phyloP scores from a whole-genome alignment of 2,888 invertebrate genomes.

The Pinctada fucata region DNA sequence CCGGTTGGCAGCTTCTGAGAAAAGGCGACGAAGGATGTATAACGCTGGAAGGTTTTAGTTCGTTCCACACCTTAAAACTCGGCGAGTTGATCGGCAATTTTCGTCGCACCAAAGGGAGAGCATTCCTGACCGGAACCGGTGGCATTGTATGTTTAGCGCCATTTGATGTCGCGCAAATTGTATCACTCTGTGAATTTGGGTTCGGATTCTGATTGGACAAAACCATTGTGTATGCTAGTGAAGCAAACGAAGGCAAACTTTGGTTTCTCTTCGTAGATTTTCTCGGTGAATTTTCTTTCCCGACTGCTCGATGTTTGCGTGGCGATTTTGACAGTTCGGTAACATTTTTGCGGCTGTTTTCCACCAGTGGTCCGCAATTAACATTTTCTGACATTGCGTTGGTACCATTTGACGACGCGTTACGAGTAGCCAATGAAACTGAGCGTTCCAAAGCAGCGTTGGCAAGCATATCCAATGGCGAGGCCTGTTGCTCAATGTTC shows the following conservation, averaged over 20 bases:
- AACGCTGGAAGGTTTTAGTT: conserved; percentile 1
- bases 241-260: conserved; percentile 22
- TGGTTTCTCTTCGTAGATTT: conserved; percentile 6
- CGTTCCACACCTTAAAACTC: conserved; percentile 15
- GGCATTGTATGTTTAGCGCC: not conserved
- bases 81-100: conserved; percentile 7
- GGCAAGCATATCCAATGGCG: not conserved
- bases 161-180: not conserved
- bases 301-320: not conserved
- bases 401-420: not conserved
- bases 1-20: not conserved
- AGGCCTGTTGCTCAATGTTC: not conserved
- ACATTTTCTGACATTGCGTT: not conserved
- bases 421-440: not conserved
- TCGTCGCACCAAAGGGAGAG: not conserved
- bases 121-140: not conserved
- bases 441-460: not conserved
- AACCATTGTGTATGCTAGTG: conserved; percentile 23
- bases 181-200: not conserved
- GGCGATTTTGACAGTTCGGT: not conserved
- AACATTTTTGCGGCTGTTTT: not conserved
- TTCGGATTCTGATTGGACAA: not conserved
- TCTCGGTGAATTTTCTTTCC: not conserved
- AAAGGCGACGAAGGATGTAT: not conserved
- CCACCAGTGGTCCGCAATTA: not conserved